Conservation (phyloP, 2,888 invertebrate genomes). For the Papilio demoleus region DNA sequence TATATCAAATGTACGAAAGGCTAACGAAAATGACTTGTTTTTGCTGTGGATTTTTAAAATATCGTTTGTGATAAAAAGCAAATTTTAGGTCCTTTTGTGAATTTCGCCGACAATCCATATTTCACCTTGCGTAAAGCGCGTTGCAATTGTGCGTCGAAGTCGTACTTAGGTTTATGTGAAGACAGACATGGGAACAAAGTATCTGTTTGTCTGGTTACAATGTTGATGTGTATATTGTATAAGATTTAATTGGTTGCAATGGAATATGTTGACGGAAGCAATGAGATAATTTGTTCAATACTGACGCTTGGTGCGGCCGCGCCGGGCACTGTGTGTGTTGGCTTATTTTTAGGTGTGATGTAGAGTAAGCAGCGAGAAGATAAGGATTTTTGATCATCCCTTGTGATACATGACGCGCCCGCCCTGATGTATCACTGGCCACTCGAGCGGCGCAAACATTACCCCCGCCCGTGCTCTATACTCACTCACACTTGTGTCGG, state of each 20-base stretch:
- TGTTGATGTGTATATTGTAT: conserved; percentile 42
- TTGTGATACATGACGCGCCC: conserved; percentile 70
- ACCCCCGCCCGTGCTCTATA: conserved; percentile 45
- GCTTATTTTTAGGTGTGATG: conserved; percentile 81
- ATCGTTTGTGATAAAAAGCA: no score
- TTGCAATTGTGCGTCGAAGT: conserved; percentile 76
- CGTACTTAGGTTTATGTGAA: conserved; percentile 50
- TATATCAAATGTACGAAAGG: no score
- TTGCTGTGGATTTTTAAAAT: no score
- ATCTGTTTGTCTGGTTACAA: conserved; percentile 59
- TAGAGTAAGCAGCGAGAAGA: conserved; percentile 77
- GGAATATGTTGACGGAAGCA: conserved; percentile 57
- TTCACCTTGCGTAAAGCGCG: conserved; percentile 41
- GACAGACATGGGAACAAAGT: conserved; percentile 73
- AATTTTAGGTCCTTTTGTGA: no score
- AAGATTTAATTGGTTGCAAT: conserved; percentile 48
- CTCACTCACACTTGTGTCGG: no score
- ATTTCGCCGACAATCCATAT: neutral
- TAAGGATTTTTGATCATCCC: conserved; percentile 89
- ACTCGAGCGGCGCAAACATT: conserved; percentile 82
- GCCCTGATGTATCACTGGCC: conserved; percentile 71
- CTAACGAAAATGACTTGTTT: no score
- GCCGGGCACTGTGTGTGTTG: conserved; percentile 70
- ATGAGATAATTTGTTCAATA: conserved; percentile 80
- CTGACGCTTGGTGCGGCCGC: conserved; percentile 62